Evolutionary conservation across 2,797 vertebrate species (phyloP).

Genomic region (Sebastes elongatus): DNA sequence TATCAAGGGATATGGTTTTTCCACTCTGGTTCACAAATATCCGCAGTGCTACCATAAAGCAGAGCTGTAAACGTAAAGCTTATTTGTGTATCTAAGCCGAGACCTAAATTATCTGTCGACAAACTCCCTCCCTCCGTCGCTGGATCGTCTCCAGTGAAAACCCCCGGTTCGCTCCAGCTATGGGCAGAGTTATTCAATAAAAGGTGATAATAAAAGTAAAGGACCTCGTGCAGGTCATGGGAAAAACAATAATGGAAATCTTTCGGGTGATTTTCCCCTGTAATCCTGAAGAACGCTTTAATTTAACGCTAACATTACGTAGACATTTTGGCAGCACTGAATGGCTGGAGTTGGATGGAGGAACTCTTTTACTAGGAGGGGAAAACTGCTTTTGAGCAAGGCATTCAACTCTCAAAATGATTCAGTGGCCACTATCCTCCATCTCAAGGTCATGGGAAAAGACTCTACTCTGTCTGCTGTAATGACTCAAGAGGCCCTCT

Average conservation of each 20-base stretch:
- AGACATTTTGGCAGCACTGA: conserved; percentile 12
- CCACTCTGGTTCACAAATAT: conserved; percentile 21
- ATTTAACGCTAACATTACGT: conserved; percentile 10
- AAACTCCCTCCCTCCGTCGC: not conserved
- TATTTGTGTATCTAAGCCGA: conserved; percentile 28
- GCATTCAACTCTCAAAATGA: not conserved
- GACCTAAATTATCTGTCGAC: conserved; percentile 25
- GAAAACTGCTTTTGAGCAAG: not conserved
- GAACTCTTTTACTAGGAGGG: not conserved
- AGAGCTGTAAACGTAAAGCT: conserved; percentile 36
- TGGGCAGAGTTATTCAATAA: conserved; percentile 36
- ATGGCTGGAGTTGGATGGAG: not conserved
- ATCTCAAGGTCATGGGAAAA: not conserved
- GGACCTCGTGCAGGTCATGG: conserved; percentile 9
- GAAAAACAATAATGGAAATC: conserved; percentile 26
- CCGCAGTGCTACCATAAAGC: conserved; percentile 41
- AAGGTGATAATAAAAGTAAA: conserved; percentile 46
- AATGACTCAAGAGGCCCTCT: not conserved
- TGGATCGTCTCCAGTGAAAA: conserved; percentile 48
- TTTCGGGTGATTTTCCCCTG: conserved; percentile 18
- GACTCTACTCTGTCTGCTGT: not conserved
- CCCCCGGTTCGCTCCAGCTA: conserved; percentile 5
- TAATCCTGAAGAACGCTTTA: not conserved
- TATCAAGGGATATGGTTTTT: conserved; percentile 26
- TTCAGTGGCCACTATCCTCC: not conserved